phyloP scores from a whole-genome alignment of 2,113 vertebrate genomes.

The Cyprinus carpio region DNA sequence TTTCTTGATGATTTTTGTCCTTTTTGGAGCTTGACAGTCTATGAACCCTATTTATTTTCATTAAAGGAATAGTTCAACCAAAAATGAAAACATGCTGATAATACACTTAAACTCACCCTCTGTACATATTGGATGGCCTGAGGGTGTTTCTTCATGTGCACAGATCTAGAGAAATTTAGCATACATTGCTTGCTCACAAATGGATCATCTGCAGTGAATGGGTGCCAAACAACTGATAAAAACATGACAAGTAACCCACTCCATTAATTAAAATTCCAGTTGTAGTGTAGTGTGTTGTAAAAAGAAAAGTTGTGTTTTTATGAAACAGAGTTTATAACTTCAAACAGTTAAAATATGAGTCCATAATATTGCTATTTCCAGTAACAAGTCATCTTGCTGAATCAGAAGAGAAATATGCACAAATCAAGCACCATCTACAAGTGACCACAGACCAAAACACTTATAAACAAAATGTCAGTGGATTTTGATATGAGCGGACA shows the following conservation, averaged over 20 bases:
- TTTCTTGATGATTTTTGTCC: neutral
- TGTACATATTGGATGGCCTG: neutral
- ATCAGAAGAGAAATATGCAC: neutral
- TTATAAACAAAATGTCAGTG: no score
- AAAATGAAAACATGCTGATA: neutral
- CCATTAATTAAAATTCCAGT: no score
- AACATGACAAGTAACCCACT: no score
- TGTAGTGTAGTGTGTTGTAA: neutral
- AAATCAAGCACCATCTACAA: neutral
- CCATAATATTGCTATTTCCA: neutral
- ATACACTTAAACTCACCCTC: neutral
- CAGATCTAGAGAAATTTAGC: neutral
- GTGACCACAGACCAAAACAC: neutral
- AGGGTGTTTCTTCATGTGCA: neutral
- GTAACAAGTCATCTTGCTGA: neutral
- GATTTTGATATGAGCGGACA: no score
- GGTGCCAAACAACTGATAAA: no score
- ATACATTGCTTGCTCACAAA: neutral
- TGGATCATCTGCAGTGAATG: neutral
- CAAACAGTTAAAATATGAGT: neutral
- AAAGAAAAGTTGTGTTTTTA: neutral
- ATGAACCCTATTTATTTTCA: neutral
- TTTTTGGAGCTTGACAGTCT: neutral
- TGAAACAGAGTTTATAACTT: neutral
- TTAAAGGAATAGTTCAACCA: neutral